Conservation (phyloP, 2,888 invertebrate species). For the Callosobruchus maculatus region DNA sequence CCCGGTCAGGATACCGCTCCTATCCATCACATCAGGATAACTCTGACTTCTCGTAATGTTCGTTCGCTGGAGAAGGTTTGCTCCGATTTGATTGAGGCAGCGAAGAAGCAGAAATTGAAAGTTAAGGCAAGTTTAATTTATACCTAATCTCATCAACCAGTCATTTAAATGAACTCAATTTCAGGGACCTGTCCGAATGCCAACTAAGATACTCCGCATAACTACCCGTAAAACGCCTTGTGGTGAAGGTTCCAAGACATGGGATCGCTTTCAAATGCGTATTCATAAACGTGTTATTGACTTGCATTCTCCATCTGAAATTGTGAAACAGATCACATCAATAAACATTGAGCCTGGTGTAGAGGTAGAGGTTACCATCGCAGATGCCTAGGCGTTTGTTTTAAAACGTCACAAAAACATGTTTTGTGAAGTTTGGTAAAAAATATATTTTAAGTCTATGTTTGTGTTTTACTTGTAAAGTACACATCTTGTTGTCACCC, state of each 20-base stretch:
- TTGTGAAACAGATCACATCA: slow-evolving; percentile 98
- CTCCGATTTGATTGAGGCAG: slow-evolving; percentile 91
- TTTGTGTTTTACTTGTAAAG: no score
- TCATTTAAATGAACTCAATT: neutral
- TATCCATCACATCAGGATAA: slow-evolving; percentile 94
- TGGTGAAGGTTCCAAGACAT: slow-evolving; percentile 99
- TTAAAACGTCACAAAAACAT: slow-evolving; percentile 6
- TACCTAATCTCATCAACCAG: neutral
- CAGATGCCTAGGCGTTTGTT: slow-evolving; percentile 62
- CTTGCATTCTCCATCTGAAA: slow-evolving; percentile 96
- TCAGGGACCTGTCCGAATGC: slow-evolving; percentile 95
- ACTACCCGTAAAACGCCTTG: slow-evolving; percentile 99
- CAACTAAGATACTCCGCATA: slow-evolving; percentile 95
- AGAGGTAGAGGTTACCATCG: slow-evolving; percentile 98
- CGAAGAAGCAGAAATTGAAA: slow-evolving; percentile 93
- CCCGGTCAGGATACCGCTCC: slow-evolving; percentile 85
- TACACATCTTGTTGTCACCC: no score
- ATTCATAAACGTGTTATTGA: slow-evolving; percentile 99
- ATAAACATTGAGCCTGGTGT: slow-evolving; percentile 99
- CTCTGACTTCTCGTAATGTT: slow-evolving; percentile 95
- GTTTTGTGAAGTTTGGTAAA: neutral
- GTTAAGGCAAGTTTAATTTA: slow-evolving; percentile 61
- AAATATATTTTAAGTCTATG: neutral
- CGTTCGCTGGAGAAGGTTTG: slow-evolving; percentile 98
- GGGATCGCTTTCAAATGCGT: slow-evolving; percentile 94